Evolutionary conservation across 2,113 vertebrate genomes (phyloP), one percentile per base, ranked within the genome.

Genomic region (Platichthys flesus): DNA sequence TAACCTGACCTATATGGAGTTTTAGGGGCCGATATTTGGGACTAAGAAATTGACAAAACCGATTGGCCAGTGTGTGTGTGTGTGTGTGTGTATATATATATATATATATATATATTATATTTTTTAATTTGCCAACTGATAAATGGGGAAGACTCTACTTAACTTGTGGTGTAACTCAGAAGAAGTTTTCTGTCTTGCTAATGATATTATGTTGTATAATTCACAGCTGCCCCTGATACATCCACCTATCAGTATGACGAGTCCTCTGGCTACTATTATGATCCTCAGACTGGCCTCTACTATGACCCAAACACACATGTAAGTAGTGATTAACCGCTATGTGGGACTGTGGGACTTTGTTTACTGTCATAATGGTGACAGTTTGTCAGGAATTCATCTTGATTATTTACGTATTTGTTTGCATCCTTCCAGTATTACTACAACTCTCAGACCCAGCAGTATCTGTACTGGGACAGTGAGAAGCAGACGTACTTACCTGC

Each of bases 211-310:
- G 5, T 68, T 72, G 26, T 77, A 2, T 72, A 2, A 20, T 93
- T 92, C 75, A 73, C 91, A 98, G 97, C 88, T 72, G 94, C 92
- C 76, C 98, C 98, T 74, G 98, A 99, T 83, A 97, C 95, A 1
- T 98, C 98, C 67, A 96, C 95, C 18, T 99, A 99, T 88, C 97
- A 99, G 51, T 99, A 97, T 76, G 97, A 99, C 82, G 98, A 99
- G 71, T 95, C 97, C 66, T 99, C 98, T 71, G 98, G 98, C 67
- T 99, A 98, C 89, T 99, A 99, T 81, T 99, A 97, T 67, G 98
- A 99, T 91, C 96, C 97, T 69, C 88, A 96, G 74, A 97, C 96
- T 79, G 96, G 97, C 49, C 95, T 99, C 12, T 99, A 99, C 90
- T 99, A 99, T 81, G 98, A 99, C 87, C 95, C 98, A 62, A 98